Conservation (phyloP, 2,113 vertebrate genomes). For the Candoia aspera region DNA sequence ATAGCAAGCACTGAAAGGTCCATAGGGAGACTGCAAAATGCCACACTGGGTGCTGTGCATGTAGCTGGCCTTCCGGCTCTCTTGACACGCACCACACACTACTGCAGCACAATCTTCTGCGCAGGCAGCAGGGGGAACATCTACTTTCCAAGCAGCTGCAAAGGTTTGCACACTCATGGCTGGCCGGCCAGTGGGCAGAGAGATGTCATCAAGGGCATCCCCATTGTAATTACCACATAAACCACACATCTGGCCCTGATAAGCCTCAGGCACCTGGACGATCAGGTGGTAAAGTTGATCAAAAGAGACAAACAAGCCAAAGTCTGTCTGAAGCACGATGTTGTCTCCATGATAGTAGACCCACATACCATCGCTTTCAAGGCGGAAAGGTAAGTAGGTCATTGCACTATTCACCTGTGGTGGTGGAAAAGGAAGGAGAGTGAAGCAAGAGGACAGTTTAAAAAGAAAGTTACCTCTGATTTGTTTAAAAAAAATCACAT, state of each 20-base stretch:
- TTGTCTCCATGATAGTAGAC: conserved; percentile 50
- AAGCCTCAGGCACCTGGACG: conserved; percentile 58
- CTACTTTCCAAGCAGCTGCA: conserved; percentile 71
- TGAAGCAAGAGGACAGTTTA: not conserved
- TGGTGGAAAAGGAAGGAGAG: not conserved
- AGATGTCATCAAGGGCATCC: conserved; percentile 64
- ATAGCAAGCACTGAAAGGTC: conserved; percentile 71
- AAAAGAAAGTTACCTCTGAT: not conserved
- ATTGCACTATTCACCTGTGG: conserved; percentile 69
- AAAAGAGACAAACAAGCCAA: conserved; percentile 58
- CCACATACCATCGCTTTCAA: conserved; percentile 49
- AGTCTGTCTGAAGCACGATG: conserved; percentile 51
- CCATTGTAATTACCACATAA: conserved; percentile 78
- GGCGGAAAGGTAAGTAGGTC: conserved; percentile 56
- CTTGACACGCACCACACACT: conserved; percentile 48
- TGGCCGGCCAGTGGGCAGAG: conserved; percentile 48
- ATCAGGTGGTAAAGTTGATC: conserved; percentile 49
- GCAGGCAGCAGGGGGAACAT: conserved; percentile 56
- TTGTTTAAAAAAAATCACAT: not conserved
- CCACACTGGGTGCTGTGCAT: conserved; percentile 59
- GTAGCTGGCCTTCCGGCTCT: conserved; percentile 40
- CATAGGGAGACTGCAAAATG: conserved; percentile 51
- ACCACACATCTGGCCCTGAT: conserved; percentile 53
- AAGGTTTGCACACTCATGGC: conserved; percentile 53
- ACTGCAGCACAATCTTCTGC: conserved; percentile 58